Evolutionary conservation across 2,113 vertebrate genomes (phyloP), one percentile per base, ranked within the genome.

Genomic region (Odontophorus gujanensis): DNA sequence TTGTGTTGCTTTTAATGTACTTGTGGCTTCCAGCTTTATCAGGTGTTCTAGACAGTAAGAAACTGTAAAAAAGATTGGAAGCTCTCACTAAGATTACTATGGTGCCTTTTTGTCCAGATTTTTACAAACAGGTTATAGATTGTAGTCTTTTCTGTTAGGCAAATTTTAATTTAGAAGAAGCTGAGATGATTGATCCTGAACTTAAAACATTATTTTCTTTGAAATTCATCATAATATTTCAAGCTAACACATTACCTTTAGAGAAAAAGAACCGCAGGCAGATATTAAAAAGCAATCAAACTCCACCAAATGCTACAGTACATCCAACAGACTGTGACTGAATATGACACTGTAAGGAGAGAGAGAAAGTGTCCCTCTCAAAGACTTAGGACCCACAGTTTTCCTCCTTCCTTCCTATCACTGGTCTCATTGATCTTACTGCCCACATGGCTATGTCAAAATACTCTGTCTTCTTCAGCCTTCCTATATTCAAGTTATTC

Each of bases 1-100:
- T 93, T 87, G 87, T 2, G 6, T 65, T 68, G 45, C 40, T 71
- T 88, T 96, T 93, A 96, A 96, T 87, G 79, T 86, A 92, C 91
- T 90, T 72, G 65, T 81, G 89, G 74, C 92, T 97, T 89, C 67
- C 92, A 94, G 91, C 76, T 95, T 95, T 92, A 96, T 95, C 96
- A 96, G 94, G 65, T 95, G 89, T 94, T 85, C 83, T 87, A 93
- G 85, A 96, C 72, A 89, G 63, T 78, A 69, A 77, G 81, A 90
- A 84, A 81, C 77, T 63, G 86, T 51, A 90, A 88, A 96, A 87
- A 77, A 85, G 77, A 87, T 53, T 42, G 19, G 63, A 95, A 94
- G 67, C n/a, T 61, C 81, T 87, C 65, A 65, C 57, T 87, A 92
- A 87, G 68, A 93, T 68, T 90, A 88, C 62, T 75, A 26, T 42